These are phyloP conservation scores for Delichon dasypus DNA, from an alignment of 2,797 vertebrate species.

Conservation along the genomic window DNA sequence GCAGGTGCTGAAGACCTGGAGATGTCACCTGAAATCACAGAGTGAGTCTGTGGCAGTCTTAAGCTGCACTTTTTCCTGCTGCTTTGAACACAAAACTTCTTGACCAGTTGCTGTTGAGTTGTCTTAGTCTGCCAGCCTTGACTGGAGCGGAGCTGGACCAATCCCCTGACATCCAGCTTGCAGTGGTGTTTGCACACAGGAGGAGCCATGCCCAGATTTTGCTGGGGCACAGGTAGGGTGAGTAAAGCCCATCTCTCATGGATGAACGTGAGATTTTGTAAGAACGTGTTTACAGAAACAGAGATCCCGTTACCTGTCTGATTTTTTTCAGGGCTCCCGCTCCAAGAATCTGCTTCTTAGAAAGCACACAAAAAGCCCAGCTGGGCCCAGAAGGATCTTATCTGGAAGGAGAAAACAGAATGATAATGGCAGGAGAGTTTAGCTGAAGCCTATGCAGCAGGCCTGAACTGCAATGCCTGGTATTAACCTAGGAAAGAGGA, in stretches of 20 bases:
- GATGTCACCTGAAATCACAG: not conserved
- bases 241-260: not conserved
- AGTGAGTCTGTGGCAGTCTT: not conserved
- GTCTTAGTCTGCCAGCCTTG: not conserved
- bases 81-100: not conserved
- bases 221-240: not conserved
- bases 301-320: not conserved
- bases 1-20: not conserved
- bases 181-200: not conserved
- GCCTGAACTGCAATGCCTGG: not conserved
- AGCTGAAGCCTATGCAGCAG: not conserved
- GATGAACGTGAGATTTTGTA: not conserved
- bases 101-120: not conserved
- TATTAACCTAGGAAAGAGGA: not conserved
- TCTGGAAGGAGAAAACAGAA: not conserved
- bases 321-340: not conserved
- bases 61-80: not conserved
- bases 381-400: not conserved
- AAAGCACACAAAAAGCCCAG: not conserved
- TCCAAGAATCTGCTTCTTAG: not conserved
- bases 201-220: not conserved
- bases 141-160: not conserved
- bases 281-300: not conserved
- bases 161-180: fast-evolving
- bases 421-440: not conserved